These are phyloP conservation scores for Lithophane ornitopus DNA, from an alignment of 2,888 invertebrate species.

Conservation along the genomic window DNA sequence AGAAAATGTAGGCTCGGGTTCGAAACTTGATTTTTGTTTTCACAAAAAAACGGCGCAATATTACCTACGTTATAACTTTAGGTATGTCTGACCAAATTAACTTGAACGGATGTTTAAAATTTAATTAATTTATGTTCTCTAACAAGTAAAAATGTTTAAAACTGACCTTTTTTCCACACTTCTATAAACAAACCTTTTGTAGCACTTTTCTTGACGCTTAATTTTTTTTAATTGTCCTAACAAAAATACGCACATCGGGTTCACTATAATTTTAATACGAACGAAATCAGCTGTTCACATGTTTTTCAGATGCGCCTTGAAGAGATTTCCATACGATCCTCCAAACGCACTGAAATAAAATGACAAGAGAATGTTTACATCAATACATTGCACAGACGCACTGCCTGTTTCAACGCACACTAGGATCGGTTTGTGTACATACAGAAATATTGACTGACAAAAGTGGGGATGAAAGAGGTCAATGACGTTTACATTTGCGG, in stretches of 20 bases:
- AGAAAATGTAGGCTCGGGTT: slow-evolving; percentile 21
- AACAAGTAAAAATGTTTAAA: slow-evolving; percentile 37
- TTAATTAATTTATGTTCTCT: slow-evolving; percentile 1
- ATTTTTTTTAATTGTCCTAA: slow-evolving; percentile 42
- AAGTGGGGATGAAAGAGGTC: slow-evolving; percentile 82
- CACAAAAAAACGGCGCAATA: slow-evolving; percentile 30
- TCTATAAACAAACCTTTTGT: slow-evolving; percentile 65
- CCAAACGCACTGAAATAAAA: slow-evolving; percentile 86
- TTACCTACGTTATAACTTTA: not conserved
- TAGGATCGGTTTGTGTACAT: slow-evolving; percentile 59
- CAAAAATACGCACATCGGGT: slow-evolving; percentile 65
- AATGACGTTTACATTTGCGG: slow-evolving; percentile 81
- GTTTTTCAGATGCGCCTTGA: slow-evolving; percentile 74
- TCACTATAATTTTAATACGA: slow-evolving; percentile 66
- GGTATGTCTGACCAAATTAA: not conserved
- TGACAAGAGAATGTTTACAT: slow-evolving; percentile 88
- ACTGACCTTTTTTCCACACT: slow-evolving; percentile 65
- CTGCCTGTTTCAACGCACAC: slow-evolving; percentile 79
- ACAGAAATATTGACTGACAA: slow-evolving; percentile 77
- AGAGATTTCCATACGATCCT: slow-evolving; percentile 79
- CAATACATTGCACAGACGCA: slow-evolving; percentile 84
- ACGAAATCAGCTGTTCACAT: slow-evolving; percentile 85
- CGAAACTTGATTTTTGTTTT: slow-evolving; percentile 22
- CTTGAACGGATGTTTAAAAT: not conserved
- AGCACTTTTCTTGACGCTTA: slow-evolving; percentile 64